Evolutionary conservation across 2,113 vertebrate species (phyloP).

Genomic region (Bos indicus): DNA sequence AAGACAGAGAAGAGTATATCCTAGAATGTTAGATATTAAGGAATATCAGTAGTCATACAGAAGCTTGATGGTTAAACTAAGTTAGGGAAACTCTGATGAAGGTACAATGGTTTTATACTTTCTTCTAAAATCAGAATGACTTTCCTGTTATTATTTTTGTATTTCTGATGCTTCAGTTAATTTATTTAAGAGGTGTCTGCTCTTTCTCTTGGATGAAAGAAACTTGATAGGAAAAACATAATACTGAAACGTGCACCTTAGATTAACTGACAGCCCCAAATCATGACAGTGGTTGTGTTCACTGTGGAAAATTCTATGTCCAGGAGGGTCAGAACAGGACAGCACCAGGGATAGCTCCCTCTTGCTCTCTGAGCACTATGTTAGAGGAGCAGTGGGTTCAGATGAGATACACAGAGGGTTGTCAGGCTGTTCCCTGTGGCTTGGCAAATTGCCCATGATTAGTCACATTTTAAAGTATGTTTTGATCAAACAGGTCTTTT

Average conservation of each 20-base stretch:
- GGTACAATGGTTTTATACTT: not conserved
- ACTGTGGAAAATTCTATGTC: not conserved
- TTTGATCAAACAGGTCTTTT: not conserved
- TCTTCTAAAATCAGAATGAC: not conserved
- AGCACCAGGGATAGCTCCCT: too few species aligned
- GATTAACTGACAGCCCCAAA: not conserved
- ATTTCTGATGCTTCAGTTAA: not conserved
- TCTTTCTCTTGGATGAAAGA: not conserved
- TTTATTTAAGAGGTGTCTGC: not conserved
- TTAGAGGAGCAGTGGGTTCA: too few species aligned
- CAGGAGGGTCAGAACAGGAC: not conserved
- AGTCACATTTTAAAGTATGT: not conserved
- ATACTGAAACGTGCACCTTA: too few species aligned
- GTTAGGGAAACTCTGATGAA: not conserved
- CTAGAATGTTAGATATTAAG: not conserved
- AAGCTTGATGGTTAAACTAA: not conserved
- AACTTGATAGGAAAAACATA: not conserved
- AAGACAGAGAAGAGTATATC: not conserved
- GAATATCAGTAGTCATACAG: not conserved
- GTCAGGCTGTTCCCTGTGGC: too few species aligned
- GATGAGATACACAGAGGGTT: too few species aligned
- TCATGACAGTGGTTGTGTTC: not conserved
- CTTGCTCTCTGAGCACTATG: fast-evolving
- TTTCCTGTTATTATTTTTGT: not conserved
- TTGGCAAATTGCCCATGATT: not conserved